Evolutionary conservation across 1,140 invertebrate genomes (phyloP).

Genomic region (Cotesia glomerata): DNA sequence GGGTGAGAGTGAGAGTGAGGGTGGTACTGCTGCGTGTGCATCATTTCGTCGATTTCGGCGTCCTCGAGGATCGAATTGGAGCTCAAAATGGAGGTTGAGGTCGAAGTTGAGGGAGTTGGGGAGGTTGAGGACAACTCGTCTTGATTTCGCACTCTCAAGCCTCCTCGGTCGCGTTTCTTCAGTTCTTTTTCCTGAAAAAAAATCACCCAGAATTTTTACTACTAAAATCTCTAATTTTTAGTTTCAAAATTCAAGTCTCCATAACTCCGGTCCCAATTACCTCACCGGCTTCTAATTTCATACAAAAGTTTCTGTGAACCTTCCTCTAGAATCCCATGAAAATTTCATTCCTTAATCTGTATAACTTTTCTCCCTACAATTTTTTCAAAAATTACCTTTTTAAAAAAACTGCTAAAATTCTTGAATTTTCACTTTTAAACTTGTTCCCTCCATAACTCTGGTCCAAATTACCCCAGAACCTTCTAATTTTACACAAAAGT

Average conservation of each 20-base stretch:
- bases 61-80: conserved; percentile 45
- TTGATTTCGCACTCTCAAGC: too few species aligned
- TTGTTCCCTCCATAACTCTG: too few species aligned
- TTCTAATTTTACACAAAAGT: too few species aligned
- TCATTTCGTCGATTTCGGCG: conserved; percentile 63
- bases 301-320: too few species aligned
- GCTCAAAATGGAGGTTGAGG: conserved; percentile 29
- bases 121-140: too few species aligned
- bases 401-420: not conserved
- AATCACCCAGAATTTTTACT: not conserved
- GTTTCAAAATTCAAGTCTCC: not conserved
- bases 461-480: too few species aligned
- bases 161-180: conserved; percentile 3
- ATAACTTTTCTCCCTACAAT: too few species aligned
- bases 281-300: too few species aligned
- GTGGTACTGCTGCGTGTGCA: conserved; percentile 72
- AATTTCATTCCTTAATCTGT: too few species aligned
- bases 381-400: not conserved
- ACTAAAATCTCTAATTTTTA: not conserved
- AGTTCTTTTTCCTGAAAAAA: conserved; percentile 31
- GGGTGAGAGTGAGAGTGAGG: conserved; percentile 66
- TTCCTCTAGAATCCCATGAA: too few species aligned
- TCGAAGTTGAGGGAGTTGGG: not conserved
- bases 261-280: too few species aligned
- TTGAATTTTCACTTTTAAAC: too few species aligned